Percentiles rank a stretch among this genome's conserved stretches.
Conservation (phyloP, 1,140 invertebrate genomes). For the Zelostemma sp. region DNA sequence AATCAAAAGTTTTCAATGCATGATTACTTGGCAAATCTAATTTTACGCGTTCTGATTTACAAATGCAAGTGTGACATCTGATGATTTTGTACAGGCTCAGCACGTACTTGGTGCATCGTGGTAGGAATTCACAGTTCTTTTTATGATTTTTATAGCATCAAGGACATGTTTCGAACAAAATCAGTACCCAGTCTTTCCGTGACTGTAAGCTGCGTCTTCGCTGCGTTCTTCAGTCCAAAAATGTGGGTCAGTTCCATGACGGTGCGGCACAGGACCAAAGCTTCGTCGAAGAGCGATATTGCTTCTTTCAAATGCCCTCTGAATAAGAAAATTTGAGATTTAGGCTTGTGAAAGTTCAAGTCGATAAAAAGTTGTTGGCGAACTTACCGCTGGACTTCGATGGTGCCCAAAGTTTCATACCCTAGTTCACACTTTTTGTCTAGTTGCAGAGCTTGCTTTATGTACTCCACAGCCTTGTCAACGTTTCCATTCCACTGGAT, state of each 20-base stretch:
- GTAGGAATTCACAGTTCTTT: slow-evolving; percentile 13
- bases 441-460: slow-evolving; percentile 86
- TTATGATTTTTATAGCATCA: slow-evolving; percentile 17
- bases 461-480: slow-evolving; percentile 81
- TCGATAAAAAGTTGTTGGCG: neutral
- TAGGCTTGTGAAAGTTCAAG: no score
- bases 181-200: slow-evolving; percentile 80
- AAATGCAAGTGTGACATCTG: neutral
- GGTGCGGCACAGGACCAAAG: slow-evolving; percentile 87
- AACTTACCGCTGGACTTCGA: slow-evolving; percentile 90
- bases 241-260: slow-evolving; percentile 90
- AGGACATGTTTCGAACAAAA: slow-evolving; percentile 46
- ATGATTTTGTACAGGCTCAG: neutral
- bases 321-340: slow-evolving; percentile 26
- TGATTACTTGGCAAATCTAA: neutral
- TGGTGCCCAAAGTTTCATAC: slow-evolving; percentile 93
- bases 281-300: slow-evolving; percentile 89
- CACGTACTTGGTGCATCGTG: no score
- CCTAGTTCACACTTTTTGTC: slow-evolving; percentile 95
- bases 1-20: neutral
- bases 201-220: slow-evolving; percentile 86
- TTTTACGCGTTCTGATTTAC: neutral
- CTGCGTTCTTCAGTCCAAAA: slow-evolving; percentile 87
- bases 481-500: slow-evolving; percentile 87
- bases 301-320: slow-evolving; percentile 88